These are phyloP conservation scores for Diadumene lineata DNA, from an alignment of 92 coral and sea anemone species.

Conservation along the genomic window DNA sequence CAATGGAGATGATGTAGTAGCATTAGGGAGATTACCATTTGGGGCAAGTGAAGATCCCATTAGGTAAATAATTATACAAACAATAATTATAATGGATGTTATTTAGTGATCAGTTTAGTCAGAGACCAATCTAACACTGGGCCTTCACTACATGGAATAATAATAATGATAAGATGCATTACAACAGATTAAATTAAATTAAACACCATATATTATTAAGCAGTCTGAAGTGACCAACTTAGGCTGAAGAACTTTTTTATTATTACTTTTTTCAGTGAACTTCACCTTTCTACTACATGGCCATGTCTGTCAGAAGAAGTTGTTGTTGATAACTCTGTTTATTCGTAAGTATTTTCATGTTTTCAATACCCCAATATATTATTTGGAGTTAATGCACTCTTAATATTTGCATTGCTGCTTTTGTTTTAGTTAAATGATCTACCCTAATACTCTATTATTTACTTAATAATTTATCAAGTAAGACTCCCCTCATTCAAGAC, in stretches of 20 bases:
- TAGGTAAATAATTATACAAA: constrained; percentile 49
- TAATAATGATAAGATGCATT: too few species aligned
- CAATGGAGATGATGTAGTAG: constrained; percentile 69
- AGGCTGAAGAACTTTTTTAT: too few species aligned
- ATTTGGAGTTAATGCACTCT: too few species aligned
- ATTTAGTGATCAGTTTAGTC: background rate
- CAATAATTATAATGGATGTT: background rate
- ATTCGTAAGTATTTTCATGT: constrained; percentile 93
- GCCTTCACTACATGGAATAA: too few species aligned
- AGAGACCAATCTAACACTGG: background rate
- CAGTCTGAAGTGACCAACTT: too few species aligned
- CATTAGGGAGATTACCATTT: constrained; percentile 84
- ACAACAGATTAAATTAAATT: too few species aligned
- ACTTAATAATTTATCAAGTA: background rate
- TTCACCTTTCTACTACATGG: constrained; percentile 95
- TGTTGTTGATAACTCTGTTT: constrained; percentile 93
- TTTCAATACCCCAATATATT: too few species aligned
- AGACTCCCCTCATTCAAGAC: background rate
- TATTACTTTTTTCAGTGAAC: constrained; percentile 70
- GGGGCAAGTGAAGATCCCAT: constrained; percentile 93
- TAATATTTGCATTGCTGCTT: too few species aligned
- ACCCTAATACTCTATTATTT: background rate
- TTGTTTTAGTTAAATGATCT: too few species aligned
- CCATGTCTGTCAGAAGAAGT: constrained; percentile 98
- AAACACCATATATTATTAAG: too few species aligned